A percentile compares a stretch with the other conserved stretches of the same genome.
phyloP scores from a whole-genome alignment of 2,888 invertebrate species.

The Euspilapteryx auroguttella region DNA sequence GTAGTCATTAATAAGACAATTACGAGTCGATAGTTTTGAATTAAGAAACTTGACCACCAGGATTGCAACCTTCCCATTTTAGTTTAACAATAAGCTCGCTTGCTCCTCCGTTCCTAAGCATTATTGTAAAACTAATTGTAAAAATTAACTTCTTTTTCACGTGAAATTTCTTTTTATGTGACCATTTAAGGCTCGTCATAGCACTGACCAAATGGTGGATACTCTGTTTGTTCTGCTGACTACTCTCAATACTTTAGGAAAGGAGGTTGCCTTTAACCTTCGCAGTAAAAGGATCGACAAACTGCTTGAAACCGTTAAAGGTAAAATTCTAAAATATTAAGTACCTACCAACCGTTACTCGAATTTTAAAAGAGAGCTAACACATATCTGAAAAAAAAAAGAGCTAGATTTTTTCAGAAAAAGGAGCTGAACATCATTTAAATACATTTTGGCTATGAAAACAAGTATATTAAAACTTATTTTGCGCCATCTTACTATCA shows the following conservation, averaged over 20 bases:
- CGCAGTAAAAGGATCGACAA: constrained; percentile 23
- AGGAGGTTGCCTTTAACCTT: constrained; percentile 28
- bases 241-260: constrained; percentile 27
- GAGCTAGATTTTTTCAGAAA: too few species aligned
- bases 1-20: too few species aligned
- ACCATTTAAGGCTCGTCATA: constrained; percentile 24
- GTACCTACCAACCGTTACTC: too few species aligned
- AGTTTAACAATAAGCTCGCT: background rate
- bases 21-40: too few species aligned
- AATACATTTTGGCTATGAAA: too few species aligned
- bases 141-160: background rate
- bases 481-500: too few species aligned
- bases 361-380: too few species aligned
- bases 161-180: background rate
- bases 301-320: constrained; percentile 22
- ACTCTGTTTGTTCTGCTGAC: constrained; percentile 36
- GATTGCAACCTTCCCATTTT: background rate
- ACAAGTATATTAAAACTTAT: too few species aligned
- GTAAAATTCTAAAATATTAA: too few species aligned
- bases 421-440: too few species aligned
- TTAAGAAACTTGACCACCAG: too few species aligned
- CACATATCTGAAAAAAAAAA: too few species aligned
- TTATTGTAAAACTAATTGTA: background rate
- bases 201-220: constrained; percentile 25
- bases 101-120: background rate